phyloP scores from a whole-genome alignment of 2,797 vertebrate species.

The Pteropus rufus region DNA sequence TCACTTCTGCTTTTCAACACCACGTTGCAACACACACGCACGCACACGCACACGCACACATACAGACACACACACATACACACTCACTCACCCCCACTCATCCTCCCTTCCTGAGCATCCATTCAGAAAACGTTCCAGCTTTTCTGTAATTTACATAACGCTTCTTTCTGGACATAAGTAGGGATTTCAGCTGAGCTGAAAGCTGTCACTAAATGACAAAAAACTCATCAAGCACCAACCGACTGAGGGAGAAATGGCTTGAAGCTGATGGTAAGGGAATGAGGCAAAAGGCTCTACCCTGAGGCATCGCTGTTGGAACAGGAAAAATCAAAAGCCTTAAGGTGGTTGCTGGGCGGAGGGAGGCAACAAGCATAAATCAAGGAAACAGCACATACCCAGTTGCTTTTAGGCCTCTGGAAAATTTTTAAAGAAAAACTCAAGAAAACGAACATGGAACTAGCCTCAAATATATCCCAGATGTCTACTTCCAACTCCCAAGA shows the following conservation, averaged over 20 bases:
- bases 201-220: neutral
- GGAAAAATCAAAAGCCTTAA: slow-evolving; percentile 52
- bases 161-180: neutral
- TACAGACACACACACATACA: too few species aligned
- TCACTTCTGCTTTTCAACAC: neutral
- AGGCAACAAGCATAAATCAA: slow-evolving; percentile 35
- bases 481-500: slow-evolving; percentile 24
- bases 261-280: slow-evolving; percentile 45
- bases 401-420: neutral
- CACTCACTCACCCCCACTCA: neutral
- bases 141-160: neutral
- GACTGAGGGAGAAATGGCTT: neutral
- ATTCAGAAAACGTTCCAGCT: neutral
- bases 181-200: neutral
- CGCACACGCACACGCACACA: neutral
- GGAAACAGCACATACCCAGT: neutral
- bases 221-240: slow-evolving; percentile 45
- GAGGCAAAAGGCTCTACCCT: slow-evolving; percentile 8
- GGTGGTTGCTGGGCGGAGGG: neutral
- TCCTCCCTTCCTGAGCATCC: neutral
- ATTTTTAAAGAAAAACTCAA: slow-evolving; percentile 47
- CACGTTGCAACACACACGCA: neutral
- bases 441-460: slow-evolving; percentile 38
- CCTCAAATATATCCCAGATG: slow-evolving; percentile 46
- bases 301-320: slow-evolving; percentile 37